Percentiles rank a stretch among this genome's conserved stretches.
Conservation (phyloP, 2,888 invertebrate genomes). For the Lasioglossum morio region DNA sequence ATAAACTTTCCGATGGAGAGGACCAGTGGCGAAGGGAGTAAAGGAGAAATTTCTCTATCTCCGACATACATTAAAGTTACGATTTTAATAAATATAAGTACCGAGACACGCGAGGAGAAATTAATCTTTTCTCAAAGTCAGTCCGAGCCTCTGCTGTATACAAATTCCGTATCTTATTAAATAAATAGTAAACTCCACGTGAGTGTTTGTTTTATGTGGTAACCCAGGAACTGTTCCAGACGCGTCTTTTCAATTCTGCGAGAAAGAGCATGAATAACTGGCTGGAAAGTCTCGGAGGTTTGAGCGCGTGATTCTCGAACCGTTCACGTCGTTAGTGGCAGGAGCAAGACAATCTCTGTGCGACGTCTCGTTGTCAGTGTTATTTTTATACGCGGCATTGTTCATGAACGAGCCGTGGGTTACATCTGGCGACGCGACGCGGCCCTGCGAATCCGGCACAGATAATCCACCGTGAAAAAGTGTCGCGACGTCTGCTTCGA, state of each 20-base stretch:
- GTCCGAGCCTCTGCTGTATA: no score
- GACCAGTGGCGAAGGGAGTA: no score
- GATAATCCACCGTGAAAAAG: conserved; percentile 30
- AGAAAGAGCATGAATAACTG: not conserved
- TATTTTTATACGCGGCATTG: conserved; percentile 15
- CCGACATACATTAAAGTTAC: no score
- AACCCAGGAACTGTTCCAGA: no score
- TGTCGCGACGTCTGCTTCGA: conserved; percentile 7
- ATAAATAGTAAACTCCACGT: no score
- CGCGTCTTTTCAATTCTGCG: not conserved
- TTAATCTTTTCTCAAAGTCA: no score
- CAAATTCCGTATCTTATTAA: no score
- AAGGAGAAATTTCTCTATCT: no score
- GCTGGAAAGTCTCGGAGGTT: not conserved
- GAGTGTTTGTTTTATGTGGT: no score
- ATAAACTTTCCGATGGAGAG: no score
- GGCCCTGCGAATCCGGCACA: not conserved
- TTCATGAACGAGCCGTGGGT: conserved; percentile 10
- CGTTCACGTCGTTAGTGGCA: not conserved
- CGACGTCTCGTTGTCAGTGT: not conserved
- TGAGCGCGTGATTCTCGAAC: not conserved
- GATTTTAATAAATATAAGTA: no score
- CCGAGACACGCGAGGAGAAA: no score
- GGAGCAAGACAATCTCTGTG: not conserved
- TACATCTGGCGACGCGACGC: not conserved